These are phyloP conservation scores for Syngnathus typhle DNA, from an alignment of 2,113 vertebrate genomes.

Conservation along the genomic window DNA sequence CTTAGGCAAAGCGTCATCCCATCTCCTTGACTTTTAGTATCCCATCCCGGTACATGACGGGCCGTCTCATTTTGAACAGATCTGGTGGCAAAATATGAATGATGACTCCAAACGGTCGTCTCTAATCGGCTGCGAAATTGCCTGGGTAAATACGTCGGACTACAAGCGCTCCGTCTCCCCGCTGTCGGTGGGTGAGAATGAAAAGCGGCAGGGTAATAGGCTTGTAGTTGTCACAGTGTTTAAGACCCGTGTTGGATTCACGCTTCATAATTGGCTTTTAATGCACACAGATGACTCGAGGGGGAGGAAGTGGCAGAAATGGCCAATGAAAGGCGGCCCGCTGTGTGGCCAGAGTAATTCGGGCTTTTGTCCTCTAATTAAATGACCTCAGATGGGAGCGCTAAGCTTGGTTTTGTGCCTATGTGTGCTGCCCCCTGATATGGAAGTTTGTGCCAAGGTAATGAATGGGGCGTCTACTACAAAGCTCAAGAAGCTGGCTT, in stretches of 20 bases:
- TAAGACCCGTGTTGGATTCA: slow-evolving; percentile 62
- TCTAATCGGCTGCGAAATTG: slow-evolving; percentile 63
- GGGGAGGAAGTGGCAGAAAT: slow-evolving; percentile 43
- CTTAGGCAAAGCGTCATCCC: slow-evolving; percentile 51
- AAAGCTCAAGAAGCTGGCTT: slow-evolving; percentile 43
- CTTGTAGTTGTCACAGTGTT: slow-evolving; percentile 64
- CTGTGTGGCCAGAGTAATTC: slow-evolving; percentile 63
- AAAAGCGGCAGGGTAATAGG: slow-evolving; percentile 55
- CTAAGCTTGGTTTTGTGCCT: slow-evolving; percentile 43
- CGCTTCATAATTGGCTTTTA: slow-evolving; percentile 66
- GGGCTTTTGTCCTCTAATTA: slow-evolving; percentile 71
- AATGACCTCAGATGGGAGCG: slow-evolving; percentile 57
- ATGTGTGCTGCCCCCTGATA: slow-evolving; percentile 44
- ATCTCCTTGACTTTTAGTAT: slow-evolving; percentile 55
- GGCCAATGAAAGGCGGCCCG: slow-evolving; percentile 54
- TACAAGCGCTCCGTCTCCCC: slow-evolving; percentile 29
- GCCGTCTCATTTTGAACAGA: slow-evolving; percentile 47
- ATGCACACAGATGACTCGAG: slow-evolving; percentile 48
- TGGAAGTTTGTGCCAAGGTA: slow-evolving; percentile 44
- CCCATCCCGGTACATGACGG: slow-evolving; percentile 58
- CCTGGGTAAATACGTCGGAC: slow-evolving; percentile 58
- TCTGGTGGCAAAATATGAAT: slow-evolving; percentile 38
- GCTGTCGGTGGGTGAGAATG: slow-evolving; percentile 41
- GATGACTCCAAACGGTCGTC: slow-evolving; percentile 44
- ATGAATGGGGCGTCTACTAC: slow-evolving; percentile 52